Evolutionary conservation across 2,113 vertebrate genomes (phyloP), one percentile per base, ranked within the genome.

Genomic region (Cynopterus brachyotis): DNA sequence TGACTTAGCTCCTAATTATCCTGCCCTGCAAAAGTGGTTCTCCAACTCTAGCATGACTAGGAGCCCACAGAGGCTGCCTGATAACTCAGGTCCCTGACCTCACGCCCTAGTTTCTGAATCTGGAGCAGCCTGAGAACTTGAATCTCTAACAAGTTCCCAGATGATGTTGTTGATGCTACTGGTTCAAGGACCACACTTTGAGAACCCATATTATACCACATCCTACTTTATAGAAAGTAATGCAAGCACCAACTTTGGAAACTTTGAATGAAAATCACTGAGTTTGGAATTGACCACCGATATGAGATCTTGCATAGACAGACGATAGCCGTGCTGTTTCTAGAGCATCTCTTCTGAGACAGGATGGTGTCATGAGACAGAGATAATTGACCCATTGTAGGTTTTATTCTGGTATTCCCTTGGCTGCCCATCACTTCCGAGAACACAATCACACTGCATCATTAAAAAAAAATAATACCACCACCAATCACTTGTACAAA

Each of bases 371-470:
- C 97, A 88, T 16, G 89, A 91, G 96, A 90, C 64, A 8, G 9
- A 76, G 76, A 85, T 94, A 97, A 97, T 96, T 97, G 88, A 91
- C 86, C 91, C 78, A 53, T 32, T 87, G 88, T 60, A 79, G 81
- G 40, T 86, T 88, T 96, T 96, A 95, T 97, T 95, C 75, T 80
- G 82, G 96, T 97, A 95, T 96, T 98, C 95, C 97, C 97, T 75
- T 26, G 89, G 94, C 88, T 89, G 45, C 80, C 30, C 17, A 28
- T 59, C 84, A 96, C 95, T 98, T 97, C 96, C 20, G 42, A 97
- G 97, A 97, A 97, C 40, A 92, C 32, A 45, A 37, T 57, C 40
- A 2, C 35, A 67, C 83, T 75, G 13, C 67, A 70, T 82, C 11
- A 1, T 92, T 95, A 9, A 60, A 86, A 93, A 95, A 75, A 26